Conservation (phyloP, 2,888 invertebrate genomes). For the Escarpia spicata region DNA sequence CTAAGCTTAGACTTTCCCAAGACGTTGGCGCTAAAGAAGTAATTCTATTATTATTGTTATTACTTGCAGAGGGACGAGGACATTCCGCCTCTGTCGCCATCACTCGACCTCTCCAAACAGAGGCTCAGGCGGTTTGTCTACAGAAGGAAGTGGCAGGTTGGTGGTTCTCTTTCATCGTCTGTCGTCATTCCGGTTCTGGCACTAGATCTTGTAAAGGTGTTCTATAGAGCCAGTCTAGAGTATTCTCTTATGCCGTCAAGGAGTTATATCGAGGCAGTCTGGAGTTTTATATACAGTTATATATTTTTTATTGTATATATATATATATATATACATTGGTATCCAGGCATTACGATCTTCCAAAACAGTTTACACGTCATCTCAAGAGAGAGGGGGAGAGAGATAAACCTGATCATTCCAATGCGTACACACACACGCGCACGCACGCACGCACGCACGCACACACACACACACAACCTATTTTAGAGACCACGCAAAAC, state of each 20-base stretch:
- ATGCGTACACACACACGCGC: not conserved
- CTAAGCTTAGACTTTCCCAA: no score
- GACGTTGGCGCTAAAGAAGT: no score
- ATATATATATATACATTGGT: no score
- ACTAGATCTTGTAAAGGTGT: not conserved
- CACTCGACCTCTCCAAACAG: constrained; percentile 70
- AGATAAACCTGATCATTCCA: not conserved
- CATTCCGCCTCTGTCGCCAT: constrained; percentile 35
- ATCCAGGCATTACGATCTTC: no score
- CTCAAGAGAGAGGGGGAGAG: no score
- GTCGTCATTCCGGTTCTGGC: not conserved
- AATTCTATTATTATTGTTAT: no score
- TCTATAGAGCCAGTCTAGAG: not conserved
- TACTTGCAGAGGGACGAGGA: not conserved
- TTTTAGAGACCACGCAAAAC: not conserved
- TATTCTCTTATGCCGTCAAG: not conserved
- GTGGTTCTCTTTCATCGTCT: not conserved
- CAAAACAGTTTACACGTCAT: no score
- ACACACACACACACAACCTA: not conserved
- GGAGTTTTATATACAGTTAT: no score
- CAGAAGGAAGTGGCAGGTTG: constrained; percentile 81
- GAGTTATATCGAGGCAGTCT: no score
- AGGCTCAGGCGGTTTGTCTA: constrained; percentile 88
- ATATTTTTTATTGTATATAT: no score
- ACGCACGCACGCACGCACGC: not conserved